Percentiles rank a stretch among this genome's conserved stretches.
Evolutionary conservation across 2,888 invertebrate species (phyloP).

Genomic region (Nematopogon swammerdamellus): DNA sequence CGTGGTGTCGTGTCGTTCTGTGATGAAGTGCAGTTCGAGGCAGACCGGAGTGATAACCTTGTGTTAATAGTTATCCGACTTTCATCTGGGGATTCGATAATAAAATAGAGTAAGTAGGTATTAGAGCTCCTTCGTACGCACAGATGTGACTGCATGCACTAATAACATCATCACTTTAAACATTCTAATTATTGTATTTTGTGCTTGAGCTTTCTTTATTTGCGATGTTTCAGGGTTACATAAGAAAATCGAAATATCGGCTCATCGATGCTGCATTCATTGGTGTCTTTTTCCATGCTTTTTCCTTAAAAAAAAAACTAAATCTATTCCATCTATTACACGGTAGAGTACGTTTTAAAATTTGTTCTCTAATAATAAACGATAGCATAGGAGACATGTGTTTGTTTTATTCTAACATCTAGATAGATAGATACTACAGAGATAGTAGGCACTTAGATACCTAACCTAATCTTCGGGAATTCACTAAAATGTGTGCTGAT

Average conservation of each 20-base stretch:
- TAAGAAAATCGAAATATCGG: background rate
- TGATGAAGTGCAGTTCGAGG: conserved; percentile 46
- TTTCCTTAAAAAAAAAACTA: too few species aligned
- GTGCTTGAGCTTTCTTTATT: background rate
- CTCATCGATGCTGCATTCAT: background rate
- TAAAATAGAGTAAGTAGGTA: conserved; percentile 15
- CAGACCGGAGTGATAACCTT: conserved; percentile 46
- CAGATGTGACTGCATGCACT: background rate
- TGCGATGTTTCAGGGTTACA: background rate
- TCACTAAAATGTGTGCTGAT: too few species aligned
- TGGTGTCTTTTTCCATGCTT: too few species aligned
- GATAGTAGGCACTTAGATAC: too few species aligned
- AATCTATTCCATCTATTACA: too few species aligned
- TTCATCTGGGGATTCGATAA: conserved; percentile 55
- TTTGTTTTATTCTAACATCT: too few species aligned
- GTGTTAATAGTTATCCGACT: conserved; percentile 48
- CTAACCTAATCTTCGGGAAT: too few species aligned
- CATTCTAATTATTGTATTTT: background rate
- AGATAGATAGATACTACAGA: too few species aligned
- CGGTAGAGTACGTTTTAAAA: too few species aligned
- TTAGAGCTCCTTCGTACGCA: background rate
- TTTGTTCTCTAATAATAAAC: too few species aligned
- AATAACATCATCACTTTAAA: background rate
- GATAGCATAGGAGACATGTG: too few species aligned
- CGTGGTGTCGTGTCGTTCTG: conserved; percentile 49